phyloP scores from a whole-genome alignment of 2,888 invertebrate species.

The Anaspis maculata region DNA sequence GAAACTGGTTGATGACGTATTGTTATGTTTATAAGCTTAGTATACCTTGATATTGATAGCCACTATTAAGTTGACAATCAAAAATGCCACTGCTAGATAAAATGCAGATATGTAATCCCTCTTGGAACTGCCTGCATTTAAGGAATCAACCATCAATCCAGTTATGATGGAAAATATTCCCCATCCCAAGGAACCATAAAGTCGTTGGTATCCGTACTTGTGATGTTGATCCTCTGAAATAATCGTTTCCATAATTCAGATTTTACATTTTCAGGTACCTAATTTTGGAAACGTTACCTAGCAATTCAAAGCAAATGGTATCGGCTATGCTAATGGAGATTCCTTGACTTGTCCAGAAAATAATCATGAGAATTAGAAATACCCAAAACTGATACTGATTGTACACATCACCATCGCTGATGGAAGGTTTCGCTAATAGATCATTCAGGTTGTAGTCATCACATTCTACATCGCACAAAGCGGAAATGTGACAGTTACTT shows the following conservation, averaged over 20 bases:
- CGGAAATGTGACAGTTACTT: slow-evolving; percentile 8
- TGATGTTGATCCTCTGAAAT: slow-evolving; percentile 58
- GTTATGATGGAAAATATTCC: slow-evolving; percentile 68
- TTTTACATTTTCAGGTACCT: too few relatives aligned
- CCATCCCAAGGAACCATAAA: slow-evolving; percentile 86
- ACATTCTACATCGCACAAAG: slow-evolving; percentile 29
- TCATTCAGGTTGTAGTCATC: slow-evolving; percentile 41
- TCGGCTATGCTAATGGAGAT: slow-evolving; percentile 82
- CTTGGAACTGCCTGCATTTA: slow-evolving; percentile 53
- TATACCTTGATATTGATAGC: slow-evolving; percentile 59
- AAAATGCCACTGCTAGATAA: slow-evolving; percentile 59
- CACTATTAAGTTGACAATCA: slow-evolving; percentile 58
- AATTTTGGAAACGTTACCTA: slow-evolving; percentile 60
- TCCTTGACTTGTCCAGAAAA: slow-evolving; percentile 78
- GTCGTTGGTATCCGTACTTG: slow-evolving; percentile 74
- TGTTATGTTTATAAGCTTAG: too few relatives aligned
- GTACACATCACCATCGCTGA: slow-evolving; percentile 37
- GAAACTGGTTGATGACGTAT: slow-evolving; percentile 14
- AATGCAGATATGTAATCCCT: slow-evolving; percentile 79
- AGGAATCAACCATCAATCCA: slow-evolving; percentile 68
- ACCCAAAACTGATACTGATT: slow-evolving; percentile 63
- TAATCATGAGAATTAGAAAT: slow-evolving; percentile 64
- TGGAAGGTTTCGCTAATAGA: slow-evolving; percentile 39
- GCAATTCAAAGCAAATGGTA: slow-evolving; percentile 77
- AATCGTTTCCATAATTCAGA: not conserved